Conservation (phyloP, 2,888 invertebrate species). For the Nymphalis urticae region DNA sequence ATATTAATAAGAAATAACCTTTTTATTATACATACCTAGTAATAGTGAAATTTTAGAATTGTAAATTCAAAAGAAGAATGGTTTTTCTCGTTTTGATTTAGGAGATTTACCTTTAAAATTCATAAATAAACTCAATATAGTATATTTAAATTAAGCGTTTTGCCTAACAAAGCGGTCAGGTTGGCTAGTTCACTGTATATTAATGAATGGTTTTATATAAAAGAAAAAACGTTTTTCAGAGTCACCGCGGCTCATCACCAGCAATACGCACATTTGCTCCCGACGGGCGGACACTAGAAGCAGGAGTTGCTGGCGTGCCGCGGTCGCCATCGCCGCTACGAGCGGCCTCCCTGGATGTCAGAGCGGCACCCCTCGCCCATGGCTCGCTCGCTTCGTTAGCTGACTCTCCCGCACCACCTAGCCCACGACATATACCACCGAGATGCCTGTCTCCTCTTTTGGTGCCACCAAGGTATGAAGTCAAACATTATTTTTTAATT, state of each 20-base stretch:
- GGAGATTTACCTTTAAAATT: no score
- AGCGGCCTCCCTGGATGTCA: conserved; percentile 88
- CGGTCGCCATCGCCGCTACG: conserved; percentile 90
- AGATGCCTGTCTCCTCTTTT: conserved; percentile 89
- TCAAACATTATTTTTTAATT: neutral
- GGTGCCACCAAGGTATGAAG: conserved; percentile 84
- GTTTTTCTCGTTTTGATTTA: no score
- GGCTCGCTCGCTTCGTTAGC: conserved; percentile 86
- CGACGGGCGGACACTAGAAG: conserved; percentile 85
- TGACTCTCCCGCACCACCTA: conserved; percentile 72
- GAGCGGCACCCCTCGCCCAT: conserved; percentile 87
- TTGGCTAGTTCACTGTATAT: no score
- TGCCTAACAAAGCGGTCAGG: no score
- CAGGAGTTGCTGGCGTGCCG: conserved; percentile 81
- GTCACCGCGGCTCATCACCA: conserved; percentile 91
- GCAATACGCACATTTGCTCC: conserved; percentile 92
- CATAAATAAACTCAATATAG: no score
- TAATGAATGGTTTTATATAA: neutral
- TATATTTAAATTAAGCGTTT: no score
- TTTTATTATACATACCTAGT: no score
- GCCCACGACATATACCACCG: conserved; percentile 72
- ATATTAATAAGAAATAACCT: no score
- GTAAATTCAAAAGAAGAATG: no score
- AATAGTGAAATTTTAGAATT: no score
- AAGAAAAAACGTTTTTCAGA: conserved; percentile 59